Conservation (phyloP, 2,888 invertebrate genomes). For the Trichopoda pennipes region DNA sequence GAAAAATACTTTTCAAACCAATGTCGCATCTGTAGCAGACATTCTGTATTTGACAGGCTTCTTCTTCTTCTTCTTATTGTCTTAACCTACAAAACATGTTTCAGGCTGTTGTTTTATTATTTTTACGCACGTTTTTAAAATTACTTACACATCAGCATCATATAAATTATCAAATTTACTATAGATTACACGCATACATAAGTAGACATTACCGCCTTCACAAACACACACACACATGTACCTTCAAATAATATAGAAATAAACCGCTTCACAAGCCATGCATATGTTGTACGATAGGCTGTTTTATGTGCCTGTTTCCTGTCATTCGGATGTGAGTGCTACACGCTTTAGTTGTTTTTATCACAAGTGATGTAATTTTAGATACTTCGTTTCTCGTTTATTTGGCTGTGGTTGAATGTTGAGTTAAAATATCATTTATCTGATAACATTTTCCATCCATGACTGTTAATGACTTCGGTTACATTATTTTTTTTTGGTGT, state of each 20-base stretch:
- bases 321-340: not conserved
- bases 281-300: conserved; percentile 17
- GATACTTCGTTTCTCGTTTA: conserved; percentile 7
- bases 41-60: conserved; percentile 35
- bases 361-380: conserved; percentile 22
- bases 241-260: not conserved
- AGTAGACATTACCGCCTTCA: not conserved
- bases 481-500: conserved; percentile 10
- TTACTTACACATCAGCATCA: conserved; percentile 66
- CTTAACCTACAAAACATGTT: not conserved
- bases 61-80: not conserved
- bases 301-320: conserved; percentile 8
- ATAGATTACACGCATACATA: conserved; percentile 20
- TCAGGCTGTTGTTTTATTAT: conserved; percentile 33
- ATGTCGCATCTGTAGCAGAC: not conserved
- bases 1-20: not conserved
- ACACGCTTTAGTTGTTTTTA: not conserved
- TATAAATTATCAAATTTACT: conserved; percentile 64
- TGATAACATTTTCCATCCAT: conserved; percentile 54
- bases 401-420: conserved; percentile 23
- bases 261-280: no score
- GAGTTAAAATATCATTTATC: conserved; percentile 57
- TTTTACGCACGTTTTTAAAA: conserved; percentile 67
- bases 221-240: not conserved
- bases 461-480: not conserved